phyloP scores from a whole-genome alignment of 2,888 invertebrate species.

The Lottia scabra region DNA sequence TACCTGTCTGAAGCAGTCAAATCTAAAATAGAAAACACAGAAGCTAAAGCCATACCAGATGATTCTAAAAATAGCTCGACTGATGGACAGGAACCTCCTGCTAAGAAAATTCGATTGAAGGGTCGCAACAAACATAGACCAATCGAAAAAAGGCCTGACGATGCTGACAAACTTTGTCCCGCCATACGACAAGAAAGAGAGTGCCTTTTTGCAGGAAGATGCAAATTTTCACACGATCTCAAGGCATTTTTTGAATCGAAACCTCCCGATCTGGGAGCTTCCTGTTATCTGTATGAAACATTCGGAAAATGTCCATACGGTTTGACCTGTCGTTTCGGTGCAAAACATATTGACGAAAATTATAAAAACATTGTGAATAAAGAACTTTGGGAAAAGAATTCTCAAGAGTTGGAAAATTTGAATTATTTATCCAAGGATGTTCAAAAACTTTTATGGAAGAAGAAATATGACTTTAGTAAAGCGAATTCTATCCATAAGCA shows the following conservation, averaged over 20 bases:
- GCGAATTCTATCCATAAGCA: conserved; percentile 36
- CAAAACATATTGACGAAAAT: conserved; percentile 77
- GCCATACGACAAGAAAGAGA: conserved; percentile 74
- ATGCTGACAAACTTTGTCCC: conserved; percentile 78
- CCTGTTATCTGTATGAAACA: conserved; percentile 71
- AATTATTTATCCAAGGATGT: conserved; percentile 60
- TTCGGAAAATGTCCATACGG: conserved; percentile 87
- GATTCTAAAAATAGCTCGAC: conserved; percentile 11
- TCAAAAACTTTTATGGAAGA: conserved; percentile 60
- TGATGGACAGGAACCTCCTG: conserved; percentile 38
- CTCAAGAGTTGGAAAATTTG: conserved; percentile 24
- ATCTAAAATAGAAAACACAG: conserved; percentile 30
- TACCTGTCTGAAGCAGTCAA: conserved; percentile 47
- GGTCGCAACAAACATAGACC: conserved; percentile 87
- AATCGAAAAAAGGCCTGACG: conserved; percentile 74
- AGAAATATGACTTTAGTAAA: conserved; percentile 60
- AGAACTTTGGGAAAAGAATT: conserved; percentile 44
- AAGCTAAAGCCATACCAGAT: conserved; percentile 13
- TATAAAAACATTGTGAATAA: conserved; percentile 53
- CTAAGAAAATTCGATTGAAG: conserved; percentile 60
- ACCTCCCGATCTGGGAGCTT: conserved; percentile 72
- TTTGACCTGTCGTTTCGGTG: conserved; percentile 85
- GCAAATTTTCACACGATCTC: conserved; percentile 73
- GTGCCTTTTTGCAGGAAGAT: conserved; percentile 65
- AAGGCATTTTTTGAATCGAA: conserved; percentile 80